Evolutionary conservation across 2,113 vertebrate species (phyloP).

Genomic region (Tachysurus fulvidraco): DNA sequence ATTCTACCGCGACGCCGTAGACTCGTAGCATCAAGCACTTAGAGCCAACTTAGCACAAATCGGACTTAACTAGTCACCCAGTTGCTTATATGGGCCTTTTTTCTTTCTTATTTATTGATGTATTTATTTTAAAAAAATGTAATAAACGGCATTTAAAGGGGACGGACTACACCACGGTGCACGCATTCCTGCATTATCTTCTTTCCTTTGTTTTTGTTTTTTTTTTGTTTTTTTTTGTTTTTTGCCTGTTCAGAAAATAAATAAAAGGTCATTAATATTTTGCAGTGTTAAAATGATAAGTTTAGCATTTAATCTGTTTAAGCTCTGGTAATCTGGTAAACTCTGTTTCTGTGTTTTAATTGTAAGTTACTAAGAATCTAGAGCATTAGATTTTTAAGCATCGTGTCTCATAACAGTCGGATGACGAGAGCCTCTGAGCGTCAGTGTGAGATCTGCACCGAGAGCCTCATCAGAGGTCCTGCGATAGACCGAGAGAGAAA

Average conservation of each 20-base stretch:
- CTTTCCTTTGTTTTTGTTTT: slow-evolving; percentile 22
- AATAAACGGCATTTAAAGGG: slow-evolving; percentile 15
- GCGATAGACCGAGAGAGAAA: neutral
- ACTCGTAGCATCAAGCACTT: slow-evolving; percentile 15
- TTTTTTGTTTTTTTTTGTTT: too few relatives aligned
- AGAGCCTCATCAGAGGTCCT: neutral
- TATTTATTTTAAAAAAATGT: slow-evolving; percentile 56
- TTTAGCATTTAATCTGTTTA: slow-evolving; percentile 21
- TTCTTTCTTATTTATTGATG: slow-evolving; percentile 55
- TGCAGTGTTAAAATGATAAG: slow-evolving; percentile 1
- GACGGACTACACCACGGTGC: neutral
- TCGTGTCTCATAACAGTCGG: neutral
- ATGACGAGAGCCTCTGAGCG: slow-evolving; percentile 8
- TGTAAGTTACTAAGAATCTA: neutral
- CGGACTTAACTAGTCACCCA: neutral
- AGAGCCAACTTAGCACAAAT: slow-evolving; percentile 25
- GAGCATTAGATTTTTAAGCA: slow-evolving; percentile 10
- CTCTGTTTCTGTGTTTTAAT: slow-evolving; percentile 41
- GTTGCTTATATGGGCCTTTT: slow-evolving; percentile 47
- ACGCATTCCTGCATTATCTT: slow-evolving; percentile 2
- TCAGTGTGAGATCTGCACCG: neutral
- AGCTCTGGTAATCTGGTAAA: slow-evolving; percentile 9
- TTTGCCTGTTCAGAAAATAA: slow-evolving; percentile 27
- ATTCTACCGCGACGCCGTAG: slow-evolving; percentile 49
- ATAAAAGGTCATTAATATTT: slow-evolving; percentile 27